Base-by-base conservation (phyloP, 1,140 invertebrate species). In the Bombus affinis region DNA sequence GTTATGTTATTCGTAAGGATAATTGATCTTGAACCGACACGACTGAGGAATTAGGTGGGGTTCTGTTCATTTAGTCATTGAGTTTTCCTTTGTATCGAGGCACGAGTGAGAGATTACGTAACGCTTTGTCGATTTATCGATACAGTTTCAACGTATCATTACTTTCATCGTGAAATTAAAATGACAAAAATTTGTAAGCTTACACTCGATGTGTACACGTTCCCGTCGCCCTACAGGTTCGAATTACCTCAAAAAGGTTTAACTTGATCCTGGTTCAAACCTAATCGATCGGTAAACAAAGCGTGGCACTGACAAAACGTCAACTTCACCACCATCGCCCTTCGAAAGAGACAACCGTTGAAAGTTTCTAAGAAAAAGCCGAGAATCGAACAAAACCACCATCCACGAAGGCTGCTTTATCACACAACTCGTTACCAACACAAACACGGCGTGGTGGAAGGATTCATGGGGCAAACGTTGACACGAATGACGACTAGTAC, bases 401-500 rank as follows among this genome's bases (percentile, higher is more conserved):
- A 25, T 25, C 15, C 22, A 4, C 25, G n/a, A 37, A 35, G 68
- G 39, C 57, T 72, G 39, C 57, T 72, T 72, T 80, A 80, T 85
- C 76, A 15, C n/a, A 80, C 53, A 15, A 72, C 42, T 85, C 76
- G 83, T 85, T 80, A 72, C 83, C 83, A 79, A 37, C 65, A 62
- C 57, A 65, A 68, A 47, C 79, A 73, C 70, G 66, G 25, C 39
- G 72, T 42, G 28, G 37, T 42, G 68, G 77, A 81, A 87, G 86
- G 89, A 90, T 90, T 90, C 90, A 86, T 82, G 86, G 75, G 66
- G 75, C 77, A 81, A 75, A 88, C 85, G 88, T 89, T 92, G 92
- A 93, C 92, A 93, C 93, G 93, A 94, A 94, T 94, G 94, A 94
- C 93, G 93, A 93, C 92, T 93, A 89, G 93, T 92, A 93, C 92